Evolutionary conservation across 2,113 vertebrate genomes (phyloP).

Genomic region (Petrocephalus zakoni): DNA sequence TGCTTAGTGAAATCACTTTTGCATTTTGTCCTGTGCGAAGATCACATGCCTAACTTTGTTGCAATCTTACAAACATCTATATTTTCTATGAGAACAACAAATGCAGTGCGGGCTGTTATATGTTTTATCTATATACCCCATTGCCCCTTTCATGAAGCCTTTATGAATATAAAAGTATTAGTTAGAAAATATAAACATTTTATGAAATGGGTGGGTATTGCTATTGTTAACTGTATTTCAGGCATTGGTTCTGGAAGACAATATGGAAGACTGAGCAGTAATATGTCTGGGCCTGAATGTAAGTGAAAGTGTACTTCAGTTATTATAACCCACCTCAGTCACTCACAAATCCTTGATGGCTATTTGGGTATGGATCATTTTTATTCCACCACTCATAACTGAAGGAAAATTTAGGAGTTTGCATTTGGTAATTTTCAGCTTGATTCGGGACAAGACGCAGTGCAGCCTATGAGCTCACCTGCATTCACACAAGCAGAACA

Average conservation of each 20-base stretch:
- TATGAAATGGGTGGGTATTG: not conserved
- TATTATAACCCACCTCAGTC: not conserved
- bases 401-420: not conserved
- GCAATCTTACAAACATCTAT: not conserved
- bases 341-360: not conserved
- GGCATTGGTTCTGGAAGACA: not conserved
- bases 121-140: not conserved
- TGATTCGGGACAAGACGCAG: not conserved
- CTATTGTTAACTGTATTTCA: not conserved
- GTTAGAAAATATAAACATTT: not conserved
- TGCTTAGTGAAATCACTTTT: not conserved
- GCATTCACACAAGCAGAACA: not conserved
- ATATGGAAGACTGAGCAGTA: not conserved
- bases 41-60: not conserved
- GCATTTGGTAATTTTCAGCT: not conserved
- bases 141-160: not conserved
- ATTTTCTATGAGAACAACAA: not conserved
- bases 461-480: not conserved
- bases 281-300: not conserved
- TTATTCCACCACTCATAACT: not conserved
- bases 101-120: not conserved
- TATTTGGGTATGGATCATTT: not conserved
- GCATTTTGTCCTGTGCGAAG: not conserved
- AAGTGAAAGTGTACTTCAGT: not conserved
- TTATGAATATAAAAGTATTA: not conserved